Base-by-base conservation (phyloP, 2,888 invertebrate genomes). In the Brachyopa scutellaris region DNA sequence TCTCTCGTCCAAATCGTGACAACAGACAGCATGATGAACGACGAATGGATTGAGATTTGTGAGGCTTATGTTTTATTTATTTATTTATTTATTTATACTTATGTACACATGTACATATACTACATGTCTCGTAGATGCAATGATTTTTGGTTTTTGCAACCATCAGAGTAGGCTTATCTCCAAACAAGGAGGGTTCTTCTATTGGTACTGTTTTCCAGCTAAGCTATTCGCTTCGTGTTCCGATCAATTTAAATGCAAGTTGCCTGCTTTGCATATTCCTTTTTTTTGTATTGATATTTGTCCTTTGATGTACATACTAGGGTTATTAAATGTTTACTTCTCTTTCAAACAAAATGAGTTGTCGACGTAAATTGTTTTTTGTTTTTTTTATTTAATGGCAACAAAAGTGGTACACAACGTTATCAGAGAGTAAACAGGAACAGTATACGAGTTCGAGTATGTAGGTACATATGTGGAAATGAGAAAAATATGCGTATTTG, bases 231-330 rank as follows among this genome's bases (percentile, higher is more conserved):
- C n/a, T n/a, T n/a, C n/a, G n/a, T n/a, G n/a, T n/a, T 59, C 40
- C 21, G 70, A 59, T 61, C 51, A 72, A 53, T 72, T 61, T 36
- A 51, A 61, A 31, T 45, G 51, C n/a, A n/a, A n/a, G n/a, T n/a
- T n/a, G 21, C n/a, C 23, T 21, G 29, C 6, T 23, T 45, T 49
- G 1, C 21, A 31, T 64, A 31, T 66, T 29, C n/a, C n/a, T n/a
- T n/a, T n/a, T n/a, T n/a, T n/a, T n/a, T n/a, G n/a, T n/a, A n/a
- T n/a, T n/a, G 23, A 45, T 67, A 26, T 66, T 51, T 51, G 23
- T 17, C 23, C 19, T 51, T 49, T 51, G 17, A 47, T 45, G 21
- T 11, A 11, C 21, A n/a, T n/a, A n/a, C n/a, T 11, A 26, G 17
- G 3, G 17, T 49, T 49, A 19, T 38, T 62, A 11, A 26, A n/a